These are phyloP conservation scores for Eucriotettix oculatus DNA, from an alignment of 2,888 invertebrate genomes.

Conservation along the genomic window DNA sequence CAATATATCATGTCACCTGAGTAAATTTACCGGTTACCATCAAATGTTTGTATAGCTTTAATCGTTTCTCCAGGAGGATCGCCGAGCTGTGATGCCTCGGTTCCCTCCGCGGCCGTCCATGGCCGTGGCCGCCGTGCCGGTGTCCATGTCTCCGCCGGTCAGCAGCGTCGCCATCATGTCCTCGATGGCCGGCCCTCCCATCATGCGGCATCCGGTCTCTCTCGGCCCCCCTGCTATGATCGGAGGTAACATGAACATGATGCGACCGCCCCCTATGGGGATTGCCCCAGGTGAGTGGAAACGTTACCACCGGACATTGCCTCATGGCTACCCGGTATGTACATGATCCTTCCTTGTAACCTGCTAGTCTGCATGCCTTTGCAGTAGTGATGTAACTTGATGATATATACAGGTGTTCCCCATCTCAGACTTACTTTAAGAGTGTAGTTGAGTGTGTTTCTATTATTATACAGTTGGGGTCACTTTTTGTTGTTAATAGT, in stretches of 20 bases:
- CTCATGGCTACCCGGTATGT: no score
- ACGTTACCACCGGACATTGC: no score
- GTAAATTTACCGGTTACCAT: slow-evolving; percentile 14
- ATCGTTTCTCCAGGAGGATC: slow-evolving; percentile 27
- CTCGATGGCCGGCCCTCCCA: slow-evolving; percentile 22
- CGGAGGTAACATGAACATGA: slow-evolving; percentile 37
- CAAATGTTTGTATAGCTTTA: slow-evolving; percentile 17
- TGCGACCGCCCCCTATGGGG: slow-evolving; percentile 46
- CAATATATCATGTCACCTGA: no score
- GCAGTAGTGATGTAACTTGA: no score
- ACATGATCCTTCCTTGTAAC: no score
- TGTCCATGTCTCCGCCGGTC: slow-evolving; percentile 32
- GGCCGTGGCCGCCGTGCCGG: slow-evolving; percentile 30
- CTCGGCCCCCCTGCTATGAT: slow-evolving; percentile 33
- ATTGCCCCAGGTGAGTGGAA: slow-evolving; percentile 44
- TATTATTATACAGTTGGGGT: no score
- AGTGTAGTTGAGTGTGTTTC: no score
- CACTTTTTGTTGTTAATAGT: no score
- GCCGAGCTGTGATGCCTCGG: slow-evolving; percentile 28
- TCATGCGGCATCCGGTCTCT: slow-evolving; percentile 33
- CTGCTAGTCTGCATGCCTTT: no score
- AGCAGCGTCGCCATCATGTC: slow-evolving; percentile 13
- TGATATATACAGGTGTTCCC: no score
- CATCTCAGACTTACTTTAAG: no score
- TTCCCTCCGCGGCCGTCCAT: slow-evolving; percentile 29